Base-by-base conservation (phyloP, 2,113 vertebrate species). In the Cyanoderma ruficeps region DNA sequence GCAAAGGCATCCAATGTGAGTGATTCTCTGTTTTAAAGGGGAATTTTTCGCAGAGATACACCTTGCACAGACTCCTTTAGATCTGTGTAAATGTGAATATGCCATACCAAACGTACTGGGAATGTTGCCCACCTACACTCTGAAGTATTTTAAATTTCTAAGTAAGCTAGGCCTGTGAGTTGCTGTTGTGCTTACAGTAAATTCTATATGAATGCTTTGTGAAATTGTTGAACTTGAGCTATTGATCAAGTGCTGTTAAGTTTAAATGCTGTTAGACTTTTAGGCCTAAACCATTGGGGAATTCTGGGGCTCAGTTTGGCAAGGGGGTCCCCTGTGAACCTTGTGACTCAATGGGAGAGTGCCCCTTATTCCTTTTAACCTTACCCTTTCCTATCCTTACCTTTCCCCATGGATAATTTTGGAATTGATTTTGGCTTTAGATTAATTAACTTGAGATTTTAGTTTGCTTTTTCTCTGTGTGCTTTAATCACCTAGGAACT, bases 21-120 rank as follows among this genome's bases (percentile, higher is more conserved):
- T 49, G 35, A 23, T 76, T 42, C 30, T 31, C 47, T 15, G 19
- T 23, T 69, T 11, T 0, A 0, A 0, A 76, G 41, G 46, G 46
- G 44, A 15, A 1, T 18, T 68, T 55, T 47, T 55, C 47, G 15
- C 28, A 20, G 33, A 30, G 5, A 14, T 27, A 7, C 21, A 23
- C 61, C 39, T 76, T 55, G 61, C 23, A 60, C 47, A 83, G 20
- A 19, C n/a, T 68, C n/a, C 30, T 76, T 41, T 35, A 31, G 30
- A 30, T 30, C 27, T 21, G 15, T 23, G 9, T 12, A 10, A 23
- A 28, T 27, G 41, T 69, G 55, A 35, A 19, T 35, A 23, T 61
- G 24, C n/a, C 25, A 27, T 16, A 31, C 10, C 47, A 41, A 35
- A 35, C 16, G 16, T 35, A 11, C n/a, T 35, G 31, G 11, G 30